Conservation (phyloP, 2,113 vertebrate genomes). For the Gobiocypris rarus region DNA sequence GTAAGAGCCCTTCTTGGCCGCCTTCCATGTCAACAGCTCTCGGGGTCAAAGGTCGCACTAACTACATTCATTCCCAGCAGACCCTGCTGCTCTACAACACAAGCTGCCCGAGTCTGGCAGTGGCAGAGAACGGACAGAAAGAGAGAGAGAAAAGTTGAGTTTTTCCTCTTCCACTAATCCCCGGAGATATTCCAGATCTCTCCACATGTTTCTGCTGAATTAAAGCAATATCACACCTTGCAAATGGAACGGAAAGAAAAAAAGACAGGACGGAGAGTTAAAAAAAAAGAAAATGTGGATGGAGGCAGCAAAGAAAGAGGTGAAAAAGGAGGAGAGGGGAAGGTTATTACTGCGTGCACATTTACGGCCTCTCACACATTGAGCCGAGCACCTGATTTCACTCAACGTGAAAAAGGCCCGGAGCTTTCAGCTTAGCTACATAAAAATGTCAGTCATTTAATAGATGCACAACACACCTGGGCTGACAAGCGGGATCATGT, state of each 20-base stretch:
- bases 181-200: constrained; percentile 98
- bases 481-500: constrained; percentile 28
- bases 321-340: constrained; percentile 38
- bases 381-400: constrained; percentile 65
- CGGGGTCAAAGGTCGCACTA: constrained; percentile 98
- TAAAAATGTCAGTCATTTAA: constrained; percentile 42
- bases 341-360: constrained; percentile 64
- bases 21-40: constrained; percentile 98
- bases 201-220: constrained; percentile 99
- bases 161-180: constrained; percentile 86
- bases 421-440: constrained; percentile 58
- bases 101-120: constrained; percentile 91
- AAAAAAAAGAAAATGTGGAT: not conserved
- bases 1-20: constrained; percentile 95
- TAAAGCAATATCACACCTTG: constrained; percentile 91
- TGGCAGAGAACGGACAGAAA: constrained; percentile 54
- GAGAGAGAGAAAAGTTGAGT: constrained; percentile 24
- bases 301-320: constrained; percentile 34
- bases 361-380: constrained; percentile 51
- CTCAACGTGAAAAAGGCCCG: constrained; percentile 58
- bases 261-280: constrained; percentile 28
- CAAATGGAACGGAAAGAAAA: constrained; percentile 75
- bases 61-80: constrained; percentile 99
- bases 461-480: constrained; percentile 30
- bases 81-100: constrained; percentile 91